Base-by-base conservation (phyloP, 2,888 invertebrate genomes). In the Hoplodrina ambigua region DNA sequence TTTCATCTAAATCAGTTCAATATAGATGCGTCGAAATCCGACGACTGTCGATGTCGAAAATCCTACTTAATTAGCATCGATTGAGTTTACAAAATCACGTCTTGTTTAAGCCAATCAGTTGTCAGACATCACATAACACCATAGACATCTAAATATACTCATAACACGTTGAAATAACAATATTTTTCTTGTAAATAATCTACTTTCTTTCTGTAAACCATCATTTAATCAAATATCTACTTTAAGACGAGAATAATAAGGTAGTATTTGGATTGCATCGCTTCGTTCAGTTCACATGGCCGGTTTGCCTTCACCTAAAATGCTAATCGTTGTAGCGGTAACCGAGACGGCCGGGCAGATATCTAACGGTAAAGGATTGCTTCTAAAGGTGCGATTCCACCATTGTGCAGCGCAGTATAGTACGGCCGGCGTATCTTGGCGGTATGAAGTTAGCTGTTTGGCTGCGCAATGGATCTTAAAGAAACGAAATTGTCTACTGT, bases 261-360 rank as follows among this genome's bases (percentile, higher is more conserved):
- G 74, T 55, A 56, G 33, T 53, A n/a, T 76, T 73, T 81, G 15
- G 15, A 33, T 66, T 67, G 72, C 15, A 50, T 5, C n/a, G 20
- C 20, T 58, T 49, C 65, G 66, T 55, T 75, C 56, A 78, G 75
- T 77, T 72, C 76, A 77, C 80, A 70, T 80, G 80, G 86, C 89
- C 84, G 78, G 93, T 89, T 94, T 81, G 89, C 94, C 94, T 94
- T 94, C 94, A 94, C 94, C 94, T 91, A 93, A 93, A 93, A 94
- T 92, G 92, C 89, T 89, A 92, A 94, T 92, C 83, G 79, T n/a
- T 73, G 82, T 85, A 88, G 87, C 88, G 88, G 86, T 88, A 88
- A 87, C 83, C 63, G 83, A 77, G 83, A 72, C 76, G 59, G 59
- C 68, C 72, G 69, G 81, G 65, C 84, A 82, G 86, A 88, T 88